phyloP scores from a whole-genome alignment of 2,113 vertebrate genomes.

The Poeciliopsis turrubarensis region DNA sequence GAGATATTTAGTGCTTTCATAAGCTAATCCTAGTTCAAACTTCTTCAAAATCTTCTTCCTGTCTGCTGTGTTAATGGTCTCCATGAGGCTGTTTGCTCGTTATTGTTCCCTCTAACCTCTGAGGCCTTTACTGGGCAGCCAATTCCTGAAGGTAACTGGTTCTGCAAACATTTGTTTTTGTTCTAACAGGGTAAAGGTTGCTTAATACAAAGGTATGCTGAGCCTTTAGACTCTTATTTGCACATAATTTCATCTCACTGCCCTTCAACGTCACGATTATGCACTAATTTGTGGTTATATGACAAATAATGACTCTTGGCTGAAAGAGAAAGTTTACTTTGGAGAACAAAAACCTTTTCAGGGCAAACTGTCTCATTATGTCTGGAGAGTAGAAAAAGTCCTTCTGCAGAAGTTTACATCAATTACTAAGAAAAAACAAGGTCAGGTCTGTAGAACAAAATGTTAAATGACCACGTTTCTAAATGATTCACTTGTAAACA shows the following conservation, averaged over 20 bases:
- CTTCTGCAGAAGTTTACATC: slow-evolving; percentile 14
- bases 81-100: not conserved
- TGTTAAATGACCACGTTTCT: not conserved
- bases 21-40: no score
- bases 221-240: not conserved
- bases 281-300: not conserved
- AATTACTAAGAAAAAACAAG: slow-evolving; percentile 3
- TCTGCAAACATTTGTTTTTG: not conserved
- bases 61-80: not conserved
- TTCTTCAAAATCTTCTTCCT: no score
- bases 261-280: no score
- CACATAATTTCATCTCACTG: not conserved
- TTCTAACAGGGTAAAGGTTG: not conserved
- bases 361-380: slow-evolving; percentile 12
- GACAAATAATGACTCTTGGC: not conserved
- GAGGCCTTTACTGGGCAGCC: not conserved
- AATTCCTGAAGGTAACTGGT: not conserved
- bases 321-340: not conserved
- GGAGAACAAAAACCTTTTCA: not conserved
- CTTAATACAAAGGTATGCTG: not conserved
- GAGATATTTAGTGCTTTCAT: not conserved
- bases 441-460: not conserved
- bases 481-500: slow-evolving; percentile 10
- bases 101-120: not conserved
- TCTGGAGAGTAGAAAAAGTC: slow-evolving; percentile 15